Base-by-base conservation (phyloP, 2,888 invertebrate genomes). In the Tetropium fuscum region DNA sequence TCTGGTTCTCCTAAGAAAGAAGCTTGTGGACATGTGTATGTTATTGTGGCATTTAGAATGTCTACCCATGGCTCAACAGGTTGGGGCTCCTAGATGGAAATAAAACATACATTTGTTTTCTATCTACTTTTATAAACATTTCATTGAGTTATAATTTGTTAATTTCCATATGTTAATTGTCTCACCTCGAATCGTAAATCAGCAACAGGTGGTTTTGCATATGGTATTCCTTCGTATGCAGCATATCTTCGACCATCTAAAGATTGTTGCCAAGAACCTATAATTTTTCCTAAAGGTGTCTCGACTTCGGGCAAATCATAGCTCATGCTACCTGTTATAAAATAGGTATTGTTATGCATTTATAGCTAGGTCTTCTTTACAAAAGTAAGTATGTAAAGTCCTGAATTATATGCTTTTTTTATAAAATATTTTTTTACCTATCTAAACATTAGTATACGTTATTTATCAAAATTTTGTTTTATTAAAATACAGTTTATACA, bases 171-270 rank as follows among this genome's bases (percentile, higher is more conserved):
- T 13, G 5, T 18, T 8, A 15, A 5, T 11, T 3, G 5, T 2
- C 40, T 51, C 27, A 51, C 51, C 51, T 51, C 51, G 15, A 51
- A 51, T 40, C 51, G 15, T 4, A 27, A 18, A 4, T 10, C 18
- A 10, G 40, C 48, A 1, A 51, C 51, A n/a, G 51, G 51, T 11
- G 51, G 51, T 27, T 27, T 15, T 1, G 40, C 51, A 18, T 40
- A 51, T 1, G 51, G 51, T 1, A 51, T 10, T 4, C 51, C 51
- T 7, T 51, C 51, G 11, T 40, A 51, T 7, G 27, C 25, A 15
- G 15, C 25, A 18, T 27, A 25, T 13, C 15, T 15, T 11, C 22
- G 36, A n/a, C 15, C 40, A 13, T 11, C 27, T 16, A 51, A 25
- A 25, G 40, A 40, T n/a, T 4, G 15, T 20, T 20, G 36, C 7